Conservation (phyloP, 2,888 invertebrate genomes). For the Polyploca ridens region DNA sequence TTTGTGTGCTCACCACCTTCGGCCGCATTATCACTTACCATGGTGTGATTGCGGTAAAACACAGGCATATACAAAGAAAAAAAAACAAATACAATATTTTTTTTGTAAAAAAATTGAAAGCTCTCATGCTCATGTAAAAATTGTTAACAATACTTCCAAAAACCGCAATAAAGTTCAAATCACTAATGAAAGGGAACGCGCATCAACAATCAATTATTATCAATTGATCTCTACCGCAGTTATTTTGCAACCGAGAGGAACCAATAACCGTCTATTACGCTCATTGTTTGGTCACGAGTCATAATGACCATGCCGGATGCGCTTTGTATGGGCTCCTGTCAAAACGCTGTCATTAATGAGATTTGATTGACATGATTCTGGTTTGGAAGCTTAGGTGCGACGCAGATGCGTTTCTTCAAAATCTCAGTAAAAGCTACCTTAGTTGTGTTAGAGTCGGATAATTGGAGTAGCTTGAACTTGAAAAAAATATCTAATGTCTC, state of each 20-base stretch:
- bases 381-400: not conserved
- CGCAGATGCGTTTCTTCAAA: not conserved
- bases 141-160: constrained; percentile 10
- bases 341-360: constrained; percentile 14
- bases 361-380: constrained; percentile 3
- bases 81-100: too few relatives aligned
- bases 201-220: not conserved
- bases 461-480: too few relatives aligned
- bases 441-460: too few relatives aligned
- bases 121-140: not conserved
- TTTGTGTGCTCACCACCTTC: too few relatives aligned
- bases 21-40: too few relatives aligned
- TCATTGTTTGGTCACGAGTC: constrained; percentile 17
- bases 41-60: too few relatives aligned
- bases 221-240: not conserved
- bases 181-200: not conserved
- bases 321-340: constrained; percentile 12
- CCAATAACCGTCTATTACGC: constrained; percentile 11
- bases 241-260: constrained; percentile 1
- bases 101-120: not conserved
- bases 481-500: too few relatives aligned
- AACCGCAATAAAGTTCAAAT: not conserved
- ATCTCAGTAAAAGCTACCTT: not conserved
- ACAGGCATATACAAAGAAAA: too few relatives aligned
- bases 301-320: constrained; percentile 12